phyloP scores from a whole-genome alignment of 2,797 vertebrate genomes.

The Ctenochaetus hawaiiensis region DNA sequence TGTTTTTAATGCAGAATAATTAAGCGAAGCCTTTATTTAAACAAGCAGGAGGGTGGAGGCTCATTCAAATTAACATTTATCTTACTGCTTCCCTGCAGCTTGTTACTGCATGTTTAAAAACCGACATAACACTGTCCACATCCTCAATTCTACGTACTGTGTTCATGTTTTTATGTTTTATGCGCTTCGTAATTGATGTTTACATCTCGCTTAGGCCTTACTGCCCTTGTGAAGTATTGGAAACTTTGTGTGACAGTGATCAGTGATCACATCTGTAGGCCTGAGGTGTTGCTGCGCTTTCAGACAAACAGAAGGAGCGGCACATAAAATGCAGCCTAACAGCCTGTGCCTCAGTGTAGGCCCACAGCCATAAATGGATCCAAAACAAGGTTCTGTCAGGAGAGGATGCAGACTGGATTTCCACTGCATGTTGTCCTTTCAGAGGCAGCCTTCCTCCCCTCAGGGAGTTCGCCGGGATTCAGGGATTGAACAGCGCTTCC shows the following conservation, averaged over 20 bases:
- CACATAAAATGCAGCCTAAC: neutral
- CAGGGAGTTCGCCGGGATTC: conserved; percentile 25
- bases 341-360: conserved; percentile 18
- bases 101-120: conserved; percentile 23
- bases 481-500: conserved; percentile 48
- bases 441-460: neutral
- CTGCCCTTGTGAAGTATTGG: conserved; percentile 40
- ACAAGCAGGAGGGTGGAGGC: conserved; percentile 56
- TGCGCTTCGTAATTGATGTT: neutral
- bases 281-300: conserved; percentile 31
- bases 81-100: conserved; percentile 30
- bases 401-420: conserved; percentile 16
- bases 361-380: neutral
- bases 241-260: conserved; percentile 69
- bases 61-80: conserved; percentile 43
- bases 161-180: neutral
- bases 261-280: conserved; percentile 50
- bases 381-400: neutral
- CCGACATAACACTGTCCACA: neutral
- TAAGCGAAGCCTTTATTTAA: conserved; percentile 31
- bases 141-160: neutral
- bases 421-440: conserved; percentile 3
- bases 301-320: conserved; percentile 15
- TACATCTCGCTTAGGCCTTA: neutral
- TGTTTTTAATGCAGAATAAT: conserved; percentile 21